phyloP scores from a whole-genome alignment of 64 coral and sea anemone species.

The Astreopora myriophthalma region DNA sequence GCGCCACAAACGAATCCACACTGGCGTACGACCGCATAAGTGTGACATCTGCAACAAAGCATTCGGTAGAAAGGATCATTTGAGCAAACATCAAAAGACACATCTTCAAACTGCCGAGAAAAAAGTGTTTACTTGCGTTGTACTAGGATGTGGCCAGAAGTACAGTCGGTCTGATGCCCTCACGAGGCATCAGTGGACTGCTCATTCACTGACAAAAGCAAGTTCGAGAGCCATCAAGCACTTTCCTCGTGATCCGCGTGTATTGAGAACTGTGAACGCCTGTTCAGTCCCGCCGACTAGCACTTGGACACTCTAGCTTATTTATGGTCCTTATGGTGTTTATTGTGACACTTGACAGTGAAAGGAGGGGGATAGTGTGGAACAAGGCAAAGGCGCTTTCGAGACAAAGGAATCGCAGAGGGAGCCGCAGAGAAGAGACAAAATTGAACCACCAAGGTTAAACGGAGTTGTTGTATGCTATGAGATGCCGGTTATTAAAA shows the following conservation, averaged over 20 bases:
- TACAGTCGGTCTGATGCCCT: conserved; percentile 93
- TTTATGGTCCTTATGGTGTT: not conserved
- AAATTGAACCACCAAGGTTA: not conserved
- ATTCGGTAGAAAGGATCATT: conserved; percentile 95
- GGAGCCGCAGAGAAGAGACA: not conserved
- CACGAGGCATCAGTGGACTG: conserved; percentile 85
- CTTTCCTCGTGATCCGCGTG: conserved; percentile 3
- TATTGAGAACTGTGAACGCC: conserved; percentile 1
- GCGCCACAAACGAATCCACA: conserved; percentile 92
- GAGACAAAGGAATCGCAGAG: not conserved
- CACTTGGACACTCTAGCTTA: conserved; percentile 5
- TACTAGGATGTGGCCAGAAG: conserved; percentile 81
- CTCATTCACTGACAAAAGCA: conserved; percentile 73
- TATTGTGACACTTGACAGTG: conserved; percentile 13
- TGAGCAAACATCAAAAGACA: conserved; percentile 95
- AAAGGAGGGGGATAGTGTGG: not conserved
- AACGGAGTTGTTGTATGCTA: not conserved
- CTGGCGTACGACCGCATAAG: conserved; percentile 91
- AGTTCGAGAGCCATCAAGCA: conserved; percentile 50
- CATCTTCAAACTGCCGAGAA: conserved; percentile 89
- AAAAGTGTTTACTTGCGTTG: conserved; percentile 77
- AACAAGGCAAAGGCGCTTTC: not conserved
- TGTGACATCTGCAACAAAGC: conserved; percentile 93
- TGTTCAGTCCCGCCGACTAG: conserved; percentile 1
- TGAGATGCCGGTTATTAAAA: conserved; percentile 13